Conservation (phyloP, 2,888 invertebrate species). For the Unio pictorum region DNA sequence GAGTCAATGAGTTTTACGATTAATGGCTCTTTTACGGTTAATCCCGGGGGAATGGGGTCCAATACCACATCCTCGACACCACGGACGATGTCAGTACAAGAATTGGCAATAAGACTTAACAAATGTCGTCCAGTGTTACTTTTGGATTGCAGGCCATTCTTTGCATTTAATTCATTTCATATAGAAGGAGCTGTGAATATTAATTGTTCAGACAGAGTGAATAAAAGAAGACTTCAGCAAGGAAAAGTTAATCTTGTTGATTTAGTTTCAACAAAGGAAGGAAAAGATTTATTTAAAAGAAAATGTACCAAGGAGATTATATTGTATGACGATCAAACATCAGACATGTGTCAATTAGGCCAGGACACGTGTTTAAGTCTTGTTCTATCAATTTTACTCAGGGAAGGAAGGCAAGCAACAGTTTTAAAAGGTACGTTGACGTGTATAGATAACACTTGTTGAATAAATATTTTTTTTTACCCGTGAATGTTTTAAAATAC, state of each 20-base stretch:
- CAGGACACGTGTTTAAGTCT: constrained; percentile 77
- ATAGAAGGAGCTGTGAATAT: constrained; percentile 79
- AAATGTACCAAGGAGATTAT: constrained; percentile 77
- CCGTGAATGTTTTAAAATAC: no score
- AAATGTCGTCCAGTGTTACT: constrained; percentile 70
- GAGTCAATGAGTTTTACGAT: constrained; percentile 46
- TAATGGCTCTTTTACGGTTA: constrained; percentile 20
- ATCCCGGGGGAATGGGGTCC: constrained; percentile 13
- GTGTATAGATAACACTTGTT: no score
- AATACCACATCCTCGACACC: constrained; percentile 16
- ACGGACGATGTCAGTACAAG: constrained; percentile 50
- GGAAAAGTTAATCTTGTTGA: constrained; percentile 80
- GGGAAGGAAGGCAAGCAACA: constrained; percentile 79
- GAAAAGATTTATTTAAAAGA: constrained; percentile 77
- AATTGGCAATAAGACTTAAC: constrained; percentile 48
- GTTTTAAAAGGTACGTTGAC: constrained; percentile 78
- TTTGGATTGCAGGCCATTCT: constrained; percentile 81
- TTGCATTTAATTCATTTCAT: constrained; percentile 81
- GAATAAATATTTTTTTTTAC: constrained; percentile 30
- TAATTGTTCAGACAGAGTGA: constrained; percentile 81
- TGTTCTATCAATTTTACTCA: constrained; percentile 79
- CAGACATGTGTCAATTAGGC: constrained; percentile 74
- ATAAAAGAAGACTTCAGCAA: constrained; percentile 78
- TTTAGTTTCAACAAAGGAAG: constrained; percentile 78
- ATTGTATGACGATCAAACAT: constrained; percentile 81